A percentile compares a stretch with the other conserved stretches of the same genome.
phyloP scores from a whole-genome alignment of 2,113 vertebrate genomes.

The Asarcornis scutulata region DNA sequence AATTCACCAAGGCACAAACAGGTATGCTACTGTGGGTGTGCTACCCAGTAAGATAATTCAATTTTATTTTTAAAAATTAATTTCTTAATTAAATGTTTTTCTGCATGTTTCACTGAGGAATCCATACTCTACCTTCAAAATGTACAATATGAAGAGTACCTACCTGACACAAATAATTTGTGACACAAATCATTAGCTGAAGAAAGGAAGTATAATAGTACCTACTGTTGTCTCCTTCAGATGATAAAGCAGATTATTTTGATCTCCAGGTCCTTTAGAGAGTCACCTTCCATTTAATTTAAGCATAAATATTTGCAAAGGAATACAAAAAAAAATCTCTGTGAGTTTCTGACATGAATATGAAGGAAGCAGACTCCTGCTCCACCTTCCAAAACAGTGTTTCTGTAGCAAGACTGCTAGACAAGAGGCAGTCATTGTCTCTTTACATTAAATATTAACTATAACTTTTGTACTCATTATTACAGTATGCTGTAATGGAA shows the following conservation, averaged over 20 bases:
- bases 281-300: neutral
- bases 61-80: neutral
- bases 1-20: neutral
- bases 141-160: neutral
- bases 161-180: neutral
- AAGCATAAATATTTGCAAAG: conserved; percentile 18
- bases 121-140: neutral
- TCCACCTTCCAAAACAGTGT: neutral
- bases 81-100: neutral
- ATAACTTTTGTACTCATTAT: neutral
- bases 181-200: neutral
- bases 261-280: neutral
- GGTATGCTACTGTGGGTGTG: neutral
- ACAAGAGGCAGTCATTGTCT: neutral
- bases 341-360: conserved; percentile 4
- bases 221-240: neutral
- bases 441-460: conserved; percentile 15
- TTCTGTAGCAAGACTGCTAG: neutral
- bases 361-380: neutral
- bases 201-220: neutral
- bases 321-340: neutral
- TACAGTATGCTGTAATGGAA: neutral
- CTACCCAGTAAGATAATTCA: neutral
- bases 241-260: conserved; percentile 2
- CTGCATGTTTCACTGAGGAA: neutral